Percentiles rank a stretch among this genome's conserved stretches.
phyloP scores from a whole-genome alignment of 2,797 vertebrate species.

The Sebastes goodei region DNA sequence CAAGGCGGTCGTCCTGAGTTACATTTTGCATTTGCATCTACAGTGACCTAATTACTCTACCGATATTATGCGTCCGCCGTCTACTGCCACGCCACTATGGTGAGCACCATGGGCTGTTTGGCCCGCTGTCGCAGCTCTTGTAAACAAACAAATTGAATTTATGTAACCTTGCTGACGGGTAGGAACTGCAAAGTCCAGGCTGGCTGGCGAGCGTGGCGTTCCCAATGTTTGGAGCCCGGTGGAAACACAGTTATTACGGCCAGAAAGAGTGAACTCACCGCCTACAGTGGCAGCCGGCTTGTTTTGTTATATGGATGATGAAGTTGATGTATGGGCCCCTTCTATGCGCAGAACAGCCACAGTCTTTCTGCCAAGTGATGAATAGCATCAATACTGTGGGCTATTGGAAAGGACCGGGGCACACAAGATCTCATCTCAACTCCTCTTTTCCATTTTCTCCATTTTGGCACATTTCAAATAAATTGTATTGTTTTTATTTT shows the following conservation, averaged over 20 bases:
- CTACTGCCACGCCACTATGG: constrained; percentile 13
- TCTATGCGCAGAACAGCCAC: constrained; percentile 65
- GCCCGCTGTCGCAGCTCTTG: constrained; percentile 47
- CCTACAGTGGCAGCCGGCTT: constrained; percentile 70
- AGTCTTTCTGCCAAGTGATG: constrained; percentile 78
- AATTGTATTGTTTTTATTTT: constrained; percentile 61
- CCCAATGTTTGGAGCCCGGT: constrained; percentile 48
- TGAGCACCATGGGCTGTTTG: constrained; percentile 65
- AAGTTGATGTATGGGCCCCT: constrained; percentile 81
- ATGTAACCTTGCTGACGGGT: constrained; percentile 75
- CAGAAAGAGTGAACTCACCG: constrained; percentile 67
- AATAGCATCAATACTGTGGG: constrained; percentile 81
- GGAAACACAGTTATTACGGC: constrained; percentile 74
- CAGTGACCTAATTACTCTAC: constrained; percentile 66
- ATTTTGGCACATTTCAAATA: constrained; percentile 67
- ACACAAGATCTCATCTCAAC: constrained; percentile 73
- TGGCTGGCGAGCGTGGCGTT: constrained; percentile 25
- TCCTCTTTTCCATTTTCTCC: constrained; percentile 64
- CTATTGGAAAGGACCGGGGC: constrained; percentile 73
- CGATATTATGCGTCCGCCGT: constrained; percentile 43
- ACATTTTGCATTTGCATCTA: constrained; percentile 51
- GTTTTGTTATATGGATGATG: constrained; percentile 77
- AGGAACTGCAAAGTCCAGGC: constrained; percentile 40
- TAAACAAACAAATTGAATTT: constrained; percentile 78
- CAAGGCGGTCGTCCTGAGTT: constrained; percentile 35